Conservation (phyloP, 1,140 invertebrate genomes). For the Cydia strobilella region DNA sequence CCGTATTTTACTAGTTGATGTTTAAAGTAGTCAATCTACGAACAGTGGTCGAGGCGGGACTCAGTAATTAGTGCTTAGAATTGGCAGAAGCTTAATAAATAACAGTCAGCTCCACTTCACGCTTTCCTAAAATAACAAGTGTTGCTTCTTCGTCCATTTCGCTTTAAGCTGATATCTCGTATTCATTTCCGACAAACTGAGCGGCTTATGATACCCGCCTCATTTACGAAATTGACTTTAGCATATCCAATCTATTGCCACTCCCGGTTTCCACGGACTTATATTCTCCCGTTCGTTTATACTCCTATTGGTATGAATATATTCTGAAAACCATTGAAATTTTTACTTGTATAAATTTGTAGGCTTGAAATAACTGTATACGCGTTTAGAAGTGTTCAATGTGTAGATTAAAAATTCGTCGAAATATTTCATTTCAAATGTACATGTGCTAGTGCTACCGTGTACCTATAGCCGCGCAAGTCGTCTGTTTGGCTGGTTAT, state of each 20-base stretch:
- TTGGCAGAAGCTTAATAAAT: constrained; percentile 26
- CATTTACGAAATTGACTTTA: constrained; percentile 32
- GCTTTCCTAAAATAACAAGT: constrained; percentile 26
- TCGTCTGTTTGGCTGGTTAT: constrained; percentile 69
- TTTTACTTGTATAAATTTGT: not conserved
- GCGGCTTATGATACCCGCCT: constrained; percentile 28
- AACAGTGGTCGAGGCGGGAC: not conserved
- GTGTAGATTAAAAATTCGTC: not conserved
- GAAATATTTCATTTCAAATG: constrained; percentile 14
- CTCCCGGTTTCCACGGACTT: constrained; percentile 21
- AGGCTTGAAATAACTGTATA: not conserved
- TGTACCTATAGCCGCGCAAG: not conserved
- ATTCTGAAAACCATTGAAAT: constrained; percentile 4
- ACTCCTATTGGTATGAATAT: constrained; percentile 1
- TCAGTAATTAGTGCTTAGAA: constrained; percentile 10
- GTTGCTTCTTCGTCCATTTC: constrained; percentile 8
- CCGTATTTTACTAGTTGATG: constrained; percentile 13
- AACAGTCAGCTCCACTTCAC: not conserved
- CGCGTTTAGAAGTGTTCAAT: not conserved
- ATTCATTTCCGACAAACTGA: constrained; percentile 32
- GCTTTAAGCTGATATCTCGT: constrained; percentile 26
- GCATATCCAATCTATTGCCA: constrained; percentile 32
- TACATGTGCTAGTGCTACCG: not conserved
- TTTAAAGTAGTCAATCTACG: constrained; percentile 26
- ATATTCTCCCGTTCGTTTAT: constrained; percentile 18